Percentiles rank a stretch among this genome's conserved stretches.
These are phyloP conservation scores for Pterobdella sp. DNA, from an alignment of 2,888 invertebrate species.

Conservation along the genomic window DNA sequence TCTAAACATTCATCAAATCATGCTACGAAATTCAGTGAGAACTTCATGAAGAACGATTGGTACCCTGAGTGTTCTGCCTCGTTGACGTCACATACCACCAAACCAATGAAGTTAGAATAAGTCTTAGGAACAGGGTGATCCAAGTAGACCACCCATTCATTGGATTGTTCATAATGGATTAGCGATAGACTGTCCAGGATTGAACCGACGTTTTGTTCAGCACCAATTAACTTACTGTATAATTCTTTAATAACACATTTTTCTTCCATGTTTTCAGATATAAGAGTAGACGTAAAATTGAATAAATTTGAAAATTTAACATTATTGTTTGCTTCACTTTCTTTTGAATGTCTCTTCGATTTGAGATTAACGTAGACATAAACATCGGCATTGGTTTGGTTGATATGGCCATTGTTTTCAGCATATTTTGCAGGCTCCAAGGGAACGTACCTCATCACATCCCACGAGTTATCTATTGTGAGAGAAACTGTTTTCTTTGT, in stretches of 20 bases:
- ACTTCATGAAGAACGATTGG: background rate
- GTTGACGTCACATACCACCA: constrained; percentile 2
- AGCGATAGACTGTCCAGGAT: background rate
- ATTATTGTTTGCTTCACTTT: no score
- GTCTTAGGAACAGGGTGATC: background rate
- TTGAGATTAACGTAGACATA: no score
- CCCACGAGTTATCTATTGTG: no score
- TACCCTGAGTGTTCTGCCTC: background rate
- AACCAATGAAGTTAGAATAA: background rate
- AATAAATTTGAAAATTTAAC: background rate
- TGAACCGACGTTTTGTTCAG: background rate
- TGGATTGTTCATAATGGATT: background rate
- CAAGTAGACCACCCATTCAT: background rate
- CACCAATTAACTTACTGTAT: background rate
- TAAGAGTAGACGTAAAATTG: background rate
- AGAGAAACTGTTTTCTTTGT: no score
- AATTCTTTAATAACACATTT: background rate
- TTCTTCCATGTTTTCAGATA: background rate
- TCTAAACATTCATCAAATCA: no score
- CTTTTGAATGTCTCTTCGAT: no score
- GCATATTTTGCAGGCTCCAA: no score
- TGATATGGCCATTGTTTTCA: no score
- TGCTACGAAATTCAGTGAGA: background rate
- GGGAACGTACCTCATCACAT: no score
- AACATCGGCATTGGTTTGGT: no score